phyloP scores from a whole-genome alignment of 2,888 invertebrate species.

The Patella ulyssiponensis region DNA sequence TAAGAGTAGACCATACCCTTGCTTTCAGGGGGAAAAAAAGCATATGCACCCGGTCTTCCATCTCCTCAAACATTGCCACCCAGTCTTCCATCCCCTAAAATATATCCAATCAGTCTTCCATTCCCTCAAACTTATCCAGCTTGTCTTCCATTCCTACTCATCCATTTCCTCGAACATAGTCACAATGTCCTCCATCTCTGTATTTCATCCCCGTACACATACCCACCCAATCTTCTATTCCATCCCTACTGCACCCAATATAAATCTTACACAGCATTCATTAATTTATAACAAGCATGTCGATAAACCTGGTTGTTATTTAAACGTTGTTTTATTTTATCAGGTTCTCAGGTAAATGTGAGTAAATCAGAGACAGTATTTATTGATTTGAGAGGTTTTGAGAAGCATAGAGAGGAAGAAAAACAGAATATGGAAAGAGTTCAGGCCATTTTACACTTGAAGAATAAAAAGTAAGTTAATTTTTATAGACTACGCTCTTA shows the following conservation, averaged over 20 bases:
- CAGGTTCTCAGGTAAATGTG: slow-evolving; percentile 28
- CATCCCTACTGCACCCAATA: too few species aligned
- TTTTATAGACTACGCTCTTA: not conserved
- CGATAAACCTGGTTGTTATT: not conserved
- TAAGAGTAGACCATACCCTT: too few species aligned
- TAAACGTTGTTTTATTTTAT: not conserved
- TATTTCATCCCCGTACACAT: too few species aligned
- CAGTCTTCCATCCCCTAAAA: not conserved
- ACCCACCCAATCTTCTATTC: too few species aligned
- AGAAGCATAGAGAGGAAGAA: slow-evolving; percentile 56
- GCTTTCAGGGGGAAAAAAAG: too few species aligned
- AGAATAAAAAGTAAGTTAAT: slow-evolving; percentile 26
- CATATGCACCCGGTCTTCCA: too few species aligned
- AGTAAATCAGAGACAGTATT: slow-evolving; percentile 61
- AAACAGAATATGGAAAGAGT: slow-evolving; percentile 60
- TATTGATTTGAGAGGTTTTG: slow-evolving; percentile 66
- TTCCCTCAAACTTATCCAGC: slow-evolving; percentile 20
- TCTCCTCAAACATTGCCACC: too few species aligned
- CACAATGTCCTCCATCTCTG: too few species aligned
- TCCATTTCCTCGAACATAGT: not conserved
- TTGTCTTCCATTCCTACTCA: not conserved
- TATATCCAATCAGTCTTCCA: slow-evolving; percentile 19
- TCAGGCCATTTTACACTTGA: slow-evolving; percentile 56
- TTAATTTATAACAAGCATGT: not conserved
- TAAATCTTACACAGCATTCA: too few species aligned